Base-by-base conservation (phyloP, 1,140 invertebrate species). In the Drosophila bipectinata region DNA sequence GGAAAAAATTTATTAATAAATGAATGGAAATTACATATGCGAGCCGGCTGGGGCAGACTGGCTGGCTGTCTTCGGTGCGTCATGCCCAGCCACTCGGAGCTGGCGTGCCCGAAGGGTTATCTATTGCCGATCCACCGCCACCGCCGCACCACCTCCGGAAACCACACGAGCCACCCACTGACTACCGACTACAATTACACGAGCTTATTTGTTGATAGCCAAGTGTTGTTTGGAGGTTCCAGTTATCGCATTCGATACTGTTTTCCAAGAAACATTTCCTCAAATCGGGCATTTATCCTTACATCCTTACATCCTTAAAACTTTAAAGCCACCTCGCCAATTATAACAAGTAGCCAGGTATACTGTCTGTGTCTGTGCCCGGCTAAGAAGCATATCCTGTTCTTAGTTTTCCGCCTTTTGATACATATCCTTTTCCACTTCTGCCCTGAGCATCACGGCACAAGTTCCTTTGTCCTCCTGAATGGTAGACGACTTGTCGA, bases 291-390 rank as follows among this genome's bases (percentile, higher is more conserved):
- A 21, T 21, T 21, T 21, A 21, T 21, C 0, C 21, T 3, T 21
- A 21, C 21, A 21, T 21, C 21, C 21, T 0, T 21, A 18, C 18
- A 18, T 18, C 18, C 18, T 21, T 21, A 21, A 21, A 34, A 34
- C 9, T 34, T 37, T 37, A 37, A 37, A 37, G 34, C 69, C 69
- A 63, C 68, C 59, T 64, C 74, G 77, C 69, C 81, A 85, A 85
- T 85, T 85, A 87, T 81, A 78, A 78, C 77, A 87, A 85, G 81
- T 85, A 77, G 81, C 81, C 53, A 74, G 69, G 47, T 74, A 34
- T 54, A 37, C 24, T 52, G 54, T 63, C 37, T 63, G 39, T 32
- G 21, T 30, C 9, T 60, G 34, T 44, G 24, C 21, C 44, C 49
- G 30, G 37, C 10, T 59, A 30, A 63, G 34, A 52, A 73, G 80